A percentile compares a stretch with the other conserved stretches of the same genome.
Conservation (phyloP, 30 jellyfish, hydroid and myxozoan genomes). For the Turritopsis rubra region DNA sequence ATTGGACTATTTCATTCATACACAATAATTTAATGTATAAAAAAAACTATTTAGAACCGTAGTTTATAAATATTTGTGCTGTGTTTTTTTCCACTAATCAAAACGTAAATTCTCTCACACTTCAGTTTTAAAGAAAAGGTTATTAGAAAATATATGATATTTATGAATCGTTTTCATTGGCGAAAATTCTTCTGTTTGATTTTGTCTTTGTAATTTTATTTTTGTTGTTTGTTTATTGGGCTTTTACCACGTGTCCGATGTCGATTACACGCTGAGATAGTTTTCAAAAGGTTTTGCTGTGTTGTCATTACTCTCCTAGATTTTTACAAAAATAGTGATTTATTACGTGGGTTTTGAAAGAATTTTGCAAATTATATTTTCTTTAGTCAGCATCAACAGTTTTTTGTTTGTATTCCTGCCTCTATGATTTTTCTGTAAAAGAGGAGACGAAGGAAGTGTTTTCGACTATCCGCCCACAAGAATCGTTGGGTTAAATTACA, state of each 20-base stretch:
- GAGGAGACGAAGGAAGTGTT: too few relatives aligned
- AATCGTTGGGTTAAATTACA: too few relatives aligned
- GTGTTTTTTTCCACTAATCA: not conserved
- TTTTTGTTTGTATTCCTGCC: not conserved
- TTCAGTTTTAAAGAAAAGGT: not conserved
- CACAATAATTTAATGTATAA: not conserved
- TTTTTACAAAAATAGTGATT: not conserved
- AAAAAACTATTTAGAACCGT: not conserved
- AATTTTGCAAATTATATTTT: slow-evolving; percentile 11
- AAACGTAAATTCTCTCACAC: not conserved
- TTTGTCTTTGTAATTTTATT: not conserved
- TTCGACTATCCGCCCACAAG: too few relatives aligned
- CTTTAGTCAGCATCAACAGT: not conserved
- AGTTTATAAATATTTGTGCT: not conserved
- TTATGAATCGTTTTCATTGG: not conserved
- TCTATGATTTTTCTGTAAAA: too few relatives aligned
- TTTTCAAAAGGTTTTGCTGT: not conserved
- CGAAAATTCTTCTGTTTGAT: not conserved
- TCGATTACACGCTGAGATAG: not conserved
- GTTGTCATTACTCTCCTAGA: not conserved
- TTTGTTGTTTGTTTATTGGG: not conserved
- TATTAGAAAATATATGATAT: not conserved
- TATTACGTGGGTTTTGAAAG: not conserved
- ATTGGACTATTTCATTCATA: not conserved
- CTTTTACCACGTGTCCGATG: not conserved